phyloP scores from a whole-genome alignment of 2,888 invertebrate genomes.

The Serrognathus titanus region DNA sequence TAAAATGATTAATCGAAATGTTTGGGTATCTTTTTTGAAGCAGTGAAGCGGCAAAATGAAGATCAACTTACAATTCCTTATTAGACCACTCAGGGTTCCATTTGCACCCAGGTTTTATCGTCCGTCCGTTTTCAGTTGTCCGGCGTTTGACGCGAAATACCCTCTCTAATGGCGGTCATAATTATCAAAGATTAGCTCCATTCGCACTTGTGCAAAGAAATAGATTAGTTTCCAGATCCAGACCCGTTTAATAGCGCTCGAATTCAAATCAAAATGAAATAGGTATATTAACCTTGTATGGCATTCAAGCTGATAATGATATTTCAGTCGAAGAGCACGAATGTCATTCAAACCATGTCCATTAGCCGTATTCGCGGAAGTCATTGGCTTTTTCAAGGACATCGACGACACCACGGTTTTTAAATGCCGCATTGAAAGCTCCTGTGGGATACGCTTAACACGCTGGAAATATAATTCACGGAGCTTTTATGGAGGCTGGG shows the following conservation, averaged over 20 bases:
- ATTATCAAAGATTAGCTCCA: constrained; percentile 22
- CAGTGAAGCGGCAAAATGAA: too few relatives aligned
- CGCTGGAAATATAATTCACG: not conserved
- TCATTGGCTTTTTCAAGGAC: constrained; percentile 42
- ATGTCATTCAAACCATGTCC: constrained; percentile 38
- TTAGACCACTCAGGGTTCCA: too few relatives aligned
- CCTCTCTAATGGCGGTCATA: constrained; percentile 20
- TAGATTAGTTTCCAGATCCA: constrained; percentile 16
- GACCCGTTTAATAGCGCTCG: constrained; percentile 24
- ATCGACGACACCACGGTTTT: constrained; percentile 4
- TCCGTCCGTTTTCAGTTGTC: not conserved
- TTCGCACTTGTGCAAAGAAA: constrained; percentile 14
- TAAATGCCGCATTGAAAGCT: not conserved
- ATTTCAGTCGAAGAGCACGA: constrained; percentile 31
- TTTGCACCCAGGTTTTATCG: not conserved
- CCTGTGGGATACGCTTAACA: not conserved
- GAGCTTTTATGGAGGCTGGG: too few relatives aligned
- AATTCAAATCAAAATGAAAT: constrained; percentile 32
- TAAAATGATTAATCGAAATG: too few relatives aligned
- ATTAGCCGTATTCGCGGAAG: constrained; percentile 38
- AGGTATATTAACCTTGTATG: constrained; percentile 32
- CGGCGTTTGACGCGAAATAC: not conserved
- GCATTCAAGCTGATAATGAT: constrained; percentile 32
- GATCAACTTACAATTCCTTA: too few relatives aligned
- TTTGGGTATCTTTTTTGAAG: too few relatives aligned